A percentile compares a stretch with the other conserved stretches of the same genome.
phyloP scores from a whole-genome alignment of 2,797 vertebrate genomes.

The Phalanger gymnotis region DNA sequence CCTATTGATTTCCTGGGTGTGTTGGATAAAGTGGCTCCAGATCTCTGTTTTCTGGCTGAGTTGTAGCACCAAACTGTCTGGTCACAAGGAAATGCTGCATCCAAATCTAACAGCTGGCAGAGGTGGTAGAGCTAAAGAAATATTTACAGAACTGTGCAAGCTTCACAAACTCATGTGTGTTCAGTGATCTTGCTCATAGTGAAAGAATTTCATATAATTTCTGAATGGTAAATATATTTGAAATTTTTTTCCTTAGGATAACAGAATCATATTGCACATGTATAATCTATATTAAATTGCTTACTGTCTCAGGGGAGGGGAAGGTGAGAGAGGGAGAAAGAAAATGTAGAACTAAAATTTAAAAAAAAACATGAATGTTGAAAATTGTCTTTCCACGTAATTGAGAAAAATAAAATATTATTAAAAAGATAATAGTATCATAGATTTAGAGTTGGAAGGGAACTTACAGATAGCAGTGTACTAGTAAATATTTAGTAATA shows the following conservation, averaged over 20 bases:
- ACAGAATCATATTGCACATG: not conserved
- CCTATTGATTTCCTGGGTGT: conserved; percentile 35
- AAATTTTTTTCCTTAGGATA: conserved; percentile 42
- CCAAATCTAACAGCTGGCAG: conserved; percentile 10
- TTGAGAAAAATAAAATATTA: not conserved
- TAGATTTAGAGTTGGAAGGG: not conserved
- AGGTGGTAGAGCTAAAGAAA: not conserved
- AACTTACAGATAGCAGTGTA: not conserved
- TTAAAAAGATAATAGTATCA: not conserved
- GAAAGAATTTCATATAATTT: conserved; percentile 2
- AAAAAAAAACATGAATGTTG: not conserved
- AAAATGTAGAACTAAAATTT: not conserved
- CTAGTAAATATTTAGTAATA: not conserved
- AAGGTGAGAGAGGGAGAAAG: not conserved
- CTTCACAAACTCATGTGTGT: not conserved
- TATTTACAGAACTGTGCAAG: not conserved
- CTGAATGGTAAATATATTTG: conserved; percentile 40
- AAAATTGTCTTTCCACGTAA: not conserved
- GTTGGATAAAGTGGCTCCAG: conserved; percentile 16
- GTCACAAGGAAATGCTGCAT: conserved; percentile 35
- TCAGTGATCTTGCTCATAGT: conserved; percentile 15
- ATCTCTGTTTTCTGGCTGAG: not conserved
- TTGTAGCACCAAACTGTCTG: not conserved
- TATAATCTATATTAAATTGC: not conserved
- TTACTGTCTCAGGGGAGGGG: not conserved